Evolutionary conservation across 1,140 invertebrate species (phyloP), one percentile per base, ranked within the genome.

Genomic region (Carcinoscorpius rotundicauda): DNA sequence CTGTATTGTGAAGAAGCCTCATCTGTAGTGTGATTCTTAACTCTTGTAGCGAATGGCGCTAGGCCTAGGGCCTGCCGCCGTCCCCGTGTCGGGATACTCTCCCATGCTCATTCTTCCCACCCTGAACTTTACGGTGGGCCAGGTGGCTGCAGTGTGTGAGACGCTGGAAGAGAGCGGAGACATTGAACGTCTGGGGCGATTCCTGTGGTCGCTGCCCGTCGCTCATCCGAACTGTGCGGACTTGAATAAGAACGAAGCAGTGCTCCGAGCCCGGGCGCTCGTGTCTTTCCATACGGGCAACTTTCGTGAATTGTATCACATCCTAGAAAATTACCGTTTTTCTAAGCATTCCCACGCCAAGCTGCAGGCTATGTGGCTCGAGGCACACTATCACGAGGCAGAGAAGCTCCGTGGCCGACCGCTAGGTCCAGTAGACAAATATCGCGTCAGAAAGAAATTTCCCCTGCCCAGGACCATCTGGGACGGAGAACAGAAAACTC

Each of bases 401-500:
- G 97, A 98, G 75, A 93, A 97, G 74, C 80, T 97, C 4, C 82
- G 97, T 4, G 97, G 97, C 3, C 81, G 97, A 70, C 93, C 94
- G 9, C 81, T 99, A 3, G 97, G 97, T 0, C 97, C 97, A 1
- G 97, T 99, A 3, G 97, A 99, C 80, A 99, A 99, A 78, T 99
- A 99, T 81, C 81, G 97, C n/a, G 96, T 99, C 4, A 72, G 82
- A 0, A 99, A 99, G 86, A 99, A 99, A 87, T 98, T 96, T 75
- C 97, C 97, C 0, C 78, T 98, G 72, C 97, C 97, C 50, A 80
- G 93, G 59, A 99, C 97, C 3, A 99, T 99, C 69, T 98, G 96
- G 97, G 97, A 99, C 78, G 97, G 97, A n/a, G 97, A 99, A 74
- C 97, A 99, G 79, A 99, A 99, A 81, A 99, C 96, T n/a, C 97